Evolutionary conservation across 2,888 invertebrate species (phyloP).

Genomic region (Tromatobia lineatoria): DNA sequence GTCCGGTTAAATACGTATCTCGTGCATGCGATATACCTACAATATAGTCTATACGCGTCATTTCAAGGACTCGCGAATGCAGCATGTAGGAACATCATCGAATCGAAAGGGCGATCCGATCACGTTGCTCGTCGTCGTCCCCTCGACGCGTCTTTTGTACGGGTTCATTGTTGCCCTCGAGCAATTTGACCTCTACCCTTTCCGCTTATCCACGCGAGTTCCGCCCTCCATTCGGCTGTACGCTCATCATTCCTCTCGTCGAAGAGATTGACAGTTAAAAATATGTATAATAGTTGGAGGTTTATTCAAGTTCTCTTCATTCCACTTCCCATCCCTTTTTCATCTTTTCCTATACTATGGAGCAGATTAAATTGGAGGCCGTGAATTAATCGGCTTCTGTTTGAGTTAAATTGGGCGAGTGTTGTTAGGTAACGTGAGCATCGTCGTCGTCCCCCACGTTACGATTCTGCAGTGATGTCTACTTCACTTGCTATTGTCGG

Average conservation of each 20-base stretch:
- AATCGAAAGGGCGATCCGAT: slow-evolving; percentile 66
- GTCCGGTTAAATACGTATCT: slow-evolving; percentile 52
- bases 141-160: slow-evolving; percentile 78
- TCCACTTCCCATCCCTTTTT: background rate
- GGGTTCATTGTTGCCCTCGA: slow-evolving; percentile 78
- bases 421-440: slow-evolving; percentile 83
- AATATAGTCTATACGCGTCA: slow-evolving; percentile 36
- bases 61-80: slow-evolving; percentile 40
- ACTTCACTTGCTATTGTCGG: slow-evolving; percentile 63
- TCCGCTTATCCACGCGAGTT: slow-evolving; percentile 73
- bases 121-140: slow-evolving; percentile 52
- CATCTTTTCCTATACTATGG: slow-evolving; percentile 24
- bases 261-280: slow-evolving; percentile 84
- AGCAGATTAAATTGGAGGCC: slow-evolving; percentile 84
- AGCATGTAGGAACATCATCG: slow-evolving; percentile 56
- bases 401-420: slow-evolving; percentile 81
- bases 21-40: background rate
- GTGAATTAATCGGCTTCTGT: slow-evolving; percentile 85
- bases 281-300: slow-evolving; percentile 84
- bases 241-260: slow-evolving; percentile 64
- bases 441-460: slow-evolving; percentile 71
- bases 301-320: slow-evolving; percentile 55
- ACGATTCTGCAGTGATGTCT: slow-evolving; percentile 28
- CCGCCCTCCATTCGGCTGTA: slow-evolving; percentile 54
- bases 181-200: slow-evolving; percentile 82